phyloP scores from a whole-genome alignment of 53 echinoderm and acorn worm genomes.

The Paelopatides confundens region DNA sequence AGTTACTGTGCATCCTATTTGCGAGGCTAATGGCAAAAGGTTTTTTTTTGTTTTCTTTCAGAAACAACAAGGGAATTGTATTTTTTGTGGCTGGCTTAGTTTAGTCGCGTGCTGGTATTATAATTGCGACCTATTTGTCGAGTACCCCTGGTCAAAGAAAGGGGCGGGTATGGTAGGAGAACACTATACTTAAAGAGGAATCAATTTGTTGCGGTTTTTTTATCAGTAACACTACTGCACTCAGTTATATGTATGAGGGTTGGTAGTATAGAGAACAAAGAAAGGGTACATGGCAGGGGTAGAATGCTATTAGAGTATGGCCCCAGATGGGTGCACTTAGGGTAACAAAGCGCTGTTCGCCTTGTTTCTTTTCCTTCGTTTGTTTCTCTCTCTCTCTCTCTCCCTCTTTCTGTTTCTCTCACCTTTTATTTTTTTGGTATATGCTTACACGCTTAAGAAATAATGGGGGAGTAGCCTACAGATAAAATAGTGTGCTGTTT shows the following conservation, averaged over 20 bases:
- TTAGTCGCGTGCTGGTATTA: slow-evolving; percentile 18
- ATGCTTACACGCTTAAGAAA: not conserved
- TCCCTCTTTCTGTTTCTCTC: not conserved
- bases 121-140: not conserved
- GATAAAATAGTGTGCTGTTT: not conserved
- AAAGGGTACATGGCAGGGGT: slow-evolving; percentile 16
- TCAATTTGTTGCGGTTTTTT: slow-evolving; percentile 21
- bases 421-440: not conserved
- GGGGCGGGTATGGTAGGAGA: not conserved
- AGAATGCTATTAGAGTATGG: slow-evolving; percentile 20
- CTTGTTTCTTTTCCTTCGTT: not conserved
- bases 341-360: slow-evolving; percentile 16
- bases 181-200: not conserved
- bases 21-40: slow-evolving; percentile 4
- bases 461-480: not conserved
- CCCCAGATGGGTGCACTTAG: slow-evolving; percentile 24
- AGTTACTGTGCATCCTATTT: slow-evolving; percentile 27
- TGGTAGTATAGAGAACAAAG: not conserved
- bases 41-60: not conserved
- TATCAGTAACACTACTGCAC: not conserved
- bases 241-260: not conserved
- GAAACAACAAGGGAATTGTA: slow-evolving; percentile 33
- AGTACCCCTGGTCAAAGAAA: slow-evolving; percentile 20
- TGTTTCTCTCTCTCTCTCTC: too few relatives aligned
- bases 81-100: not conserved